Conservation (phyloP, 2,113 vertebrate species). For the Prietella phreatophila region DNA sequence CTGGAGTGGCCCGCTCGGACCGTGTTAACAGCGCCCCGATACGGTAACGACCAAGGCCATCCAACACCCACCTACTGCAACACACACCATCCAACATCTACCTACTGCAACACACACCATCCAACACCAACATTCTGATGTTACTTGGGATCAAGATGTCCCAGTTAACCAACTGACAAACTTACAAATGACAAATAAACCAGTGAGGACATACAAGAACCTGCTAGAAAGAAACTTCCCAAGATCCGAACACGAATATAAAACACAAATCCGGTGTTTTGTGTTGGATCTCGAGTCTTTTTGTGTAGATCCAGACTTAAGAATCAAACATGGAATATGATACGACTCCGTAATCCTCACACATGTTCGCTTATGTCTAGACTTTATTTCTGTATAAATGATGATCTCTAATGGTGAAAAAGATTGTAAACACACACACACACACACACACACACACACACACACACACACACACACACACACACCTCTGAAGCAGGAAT, state of each 20-base stretch:
- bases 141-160: neutral
- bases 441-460: too few species aligned
- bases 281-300: neutral
- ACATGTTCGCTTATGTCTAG: neutral
- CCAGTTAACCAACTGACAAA: neutral
- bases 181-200: neutral
- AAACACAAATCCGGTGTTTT: neutral
- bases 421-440: neutral
- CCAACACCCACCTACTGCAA: neutral
- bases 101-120: neutral
- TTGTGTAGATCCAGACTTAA: neutral
- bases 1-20: too few species aligned
- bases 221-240: neutral
- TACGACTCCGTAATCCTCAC: neutral
- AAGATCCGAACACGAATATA: neutral
- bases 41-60: too few species aligned
- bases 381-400: neutral
- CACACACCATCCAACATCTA: neutral
- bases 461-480: too few species aligned
- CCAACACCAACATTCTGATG: neutral
- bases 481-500: slow-evolving; percentile 63
- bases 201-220: neutral
- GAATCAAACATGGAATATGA: neutral
- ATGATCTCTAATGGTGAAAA: neutral
- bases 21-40: too few species aligned